phyloP scores from a whole-genome alignment of 2,797 vertebrate species.

The Oryzias dopingdopingensis region DNA sequence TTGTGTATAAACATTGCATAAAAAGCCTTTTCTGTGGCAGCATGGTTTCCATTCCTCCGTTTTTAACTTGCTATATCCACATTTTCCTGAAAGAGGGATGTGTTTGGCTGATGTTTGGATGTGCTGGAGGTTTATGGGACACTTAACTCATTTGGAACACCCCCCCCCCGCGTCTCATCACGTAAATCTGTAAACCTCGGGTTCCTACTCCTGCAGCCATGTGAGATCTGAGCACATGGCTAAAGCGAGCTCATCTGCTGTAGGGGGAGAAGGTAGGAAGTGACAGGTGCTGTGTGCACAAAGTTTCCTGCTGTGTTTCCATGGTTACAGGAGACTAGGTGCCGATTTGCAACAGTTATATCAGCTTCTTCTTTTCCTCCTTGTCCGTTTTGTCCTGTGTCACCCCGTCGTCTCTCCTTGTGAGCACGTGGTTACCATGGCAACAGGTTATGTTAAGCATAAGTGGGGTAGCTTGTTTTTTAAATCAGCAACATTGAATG shows the following conservation, averaged over 20 bases:
- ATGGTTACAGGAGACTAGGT: slow-evolving; percentile 1
- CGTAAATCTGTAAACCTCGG: slow-evolving; percentile 35
- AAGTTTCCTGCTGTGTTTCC: slow-evolving; percentile 4
- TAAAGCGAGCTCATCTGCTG: slow-evolving; percentile 44
- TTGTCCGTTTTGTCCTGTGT: slow-evolving; percentile 5
- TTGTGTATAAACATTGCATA: too few species aligned
- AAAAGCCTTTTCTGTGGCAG: background rate
- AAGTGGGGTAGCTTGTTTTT: slow-evolving; percentile 24
- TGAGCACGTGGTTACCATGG: slow-evolving; percentile 56
- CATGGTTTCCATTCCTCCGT: background rate
- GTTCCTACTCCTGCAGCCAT: slow-evolving; percentile 64
- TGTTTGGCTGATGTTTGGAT: background rate
- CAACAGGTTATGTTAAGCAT: slow-evolving; percentile 55
- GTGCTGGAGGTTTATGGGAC: background rate
- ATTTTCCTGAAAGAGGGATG: background rate
- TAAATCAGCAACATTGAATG: too few species aligned
- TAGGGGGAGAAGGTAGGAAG: slow-evolving; percentile 1
- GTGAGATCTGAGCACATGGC: slow-evolving; percentile 87
- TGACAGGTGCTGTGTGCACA: slow-evolving; percentile 5
- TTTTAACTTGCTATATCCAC: background rate
- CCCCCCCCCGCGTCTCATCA: background rate
- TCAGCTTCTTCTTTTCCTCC: slow-evolving; percentile 13
- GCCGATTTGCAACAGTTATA: slow-evolving; percentile 6
- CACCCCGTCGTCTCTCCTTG: slow-evolving; percentile 18
- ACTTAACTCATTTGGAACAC: background rate